Evolutionary conservation across 1,140 invertebrate species (phyloP).

Genomic region (Drosophila kikkawai): DNA sequence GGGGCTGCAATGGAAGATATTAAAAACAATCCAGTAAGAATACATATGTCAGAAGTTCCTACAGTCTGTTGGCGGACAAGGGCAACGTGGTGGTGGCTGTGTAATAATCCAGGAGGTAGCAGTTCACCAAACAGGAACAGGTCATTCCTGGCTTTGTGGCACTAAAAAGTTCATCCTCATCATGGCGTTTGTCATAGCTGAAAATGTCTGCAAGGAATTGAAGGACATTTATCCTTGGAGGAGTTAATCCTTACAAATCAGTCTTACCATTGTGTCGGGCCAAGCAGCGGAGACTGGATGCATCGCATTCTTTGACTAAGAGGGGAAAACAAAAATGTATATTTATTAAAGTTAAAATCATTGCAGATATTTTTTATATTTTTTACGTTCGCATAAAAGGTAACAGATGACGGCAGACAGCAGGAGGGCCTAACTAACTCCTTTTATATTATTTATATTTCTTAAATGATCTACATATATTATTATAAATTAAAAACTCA

Average conservation of each 20-base stretch:
- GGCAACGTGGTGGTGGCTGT: slow-evolving; percentile 71
- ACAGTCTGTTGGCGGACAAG: slow-evolving; percentile 34
- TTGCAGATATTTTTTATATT: no score
- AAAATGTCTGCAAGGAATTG: slow-evolving; percentile 68
- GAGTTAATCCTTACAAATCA: slow-evolving; percentile 3
- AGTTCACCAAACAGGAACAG: slow-evolving; percentile 71
- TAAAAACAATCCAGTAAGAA: background rate
- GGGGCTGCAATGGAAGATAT: slow-evolving; percentile 12
- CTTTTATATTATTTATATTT: background rate
- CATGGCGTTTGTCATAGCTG: slow-evolving; percentile 70
- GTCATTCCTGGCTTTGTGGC: slow-evolving; percentile 75
- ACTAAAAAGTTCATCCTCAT: slow-evolving; percentile 73
- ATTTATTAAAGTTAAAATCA: background rate
- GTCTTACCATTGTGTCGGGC: slow-evolving; percentile 67
- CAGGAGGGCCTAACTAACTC: background rate
- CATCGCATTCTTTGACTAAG: slow-evolving; percentile 57
- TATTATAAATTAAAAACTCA: slow-evolving; percentile 9
- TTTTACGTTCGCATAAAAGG: background rate
- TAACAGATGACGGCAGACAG: background rate
- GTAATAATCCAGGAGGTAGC: slow-evolving; percentile 72
- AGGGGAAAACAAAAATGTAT: background rate
- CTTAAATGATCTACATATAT: background rate
- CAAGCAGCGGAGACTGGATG: slow-evolving; percentile 62
- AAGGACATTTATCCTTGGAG: background rate
- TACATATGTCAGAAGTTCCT: background rate